Base-by-base conservation (phyloP, 2,113 vertebrate genomes). In the Sisor rabdophorus region DNA sequence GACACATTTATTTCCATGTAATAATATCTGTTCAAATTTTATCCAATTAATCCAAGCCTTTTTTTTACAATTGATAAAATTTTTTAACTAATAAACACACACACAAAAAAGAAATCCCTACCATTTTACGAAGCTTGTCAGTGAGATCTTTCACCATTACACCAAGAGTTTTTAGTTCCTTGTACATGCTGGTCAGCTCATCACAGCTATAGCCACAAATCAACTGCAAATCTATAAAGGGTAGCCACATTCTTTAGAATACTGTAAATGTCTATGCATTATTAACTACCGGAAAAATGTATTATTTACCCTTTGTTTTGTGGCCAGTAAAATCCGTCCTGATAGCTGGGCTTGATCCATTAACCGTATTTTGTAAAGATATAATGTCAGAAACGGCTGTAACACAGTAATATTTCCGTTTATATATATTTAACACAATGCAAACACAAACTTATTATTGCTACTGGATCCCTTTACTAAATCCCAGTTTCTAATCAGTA, bases 141-240 rank as follows among this genome's bases (percentile, higher is more conserved):
- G 95, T 94, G 80, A 99, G 92, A 0, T 95, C 93, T 82, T 93
- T 94, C 63, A 99, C 95, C 72, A 98, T 93, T 70, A 95, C 93
- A 13, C 94, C 92, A 11, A 98, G 91, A 50, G 95, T 91, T 86
- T 92, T 93, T 79, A 99, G 88, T 84, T 99, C 97, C 78, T 95
- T 92, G 83, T 97, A 95, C 95, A 98, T 96, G 87, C 90, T 94
- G 83, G 93, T 90, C 63, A 99, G 88, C 52, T 98, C 95, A 2
- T 98, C 95, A 50, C 97, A 99, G 80, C 96, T 94, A 90, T 98
- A 95, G 9, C 97, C 97, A 74, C 97, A 99, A 76, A 98, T 91
- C 85, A 94, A 95, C 83, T 96, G 95, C 68, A 96, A 90, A 76
- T 98, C 96, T 93, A 77, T 52, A 78, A 75, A 4, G 13, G 26